Conservation (phyloP, 2,113 vertebrate species). For the Tenrec ecaudatus region DNA sequence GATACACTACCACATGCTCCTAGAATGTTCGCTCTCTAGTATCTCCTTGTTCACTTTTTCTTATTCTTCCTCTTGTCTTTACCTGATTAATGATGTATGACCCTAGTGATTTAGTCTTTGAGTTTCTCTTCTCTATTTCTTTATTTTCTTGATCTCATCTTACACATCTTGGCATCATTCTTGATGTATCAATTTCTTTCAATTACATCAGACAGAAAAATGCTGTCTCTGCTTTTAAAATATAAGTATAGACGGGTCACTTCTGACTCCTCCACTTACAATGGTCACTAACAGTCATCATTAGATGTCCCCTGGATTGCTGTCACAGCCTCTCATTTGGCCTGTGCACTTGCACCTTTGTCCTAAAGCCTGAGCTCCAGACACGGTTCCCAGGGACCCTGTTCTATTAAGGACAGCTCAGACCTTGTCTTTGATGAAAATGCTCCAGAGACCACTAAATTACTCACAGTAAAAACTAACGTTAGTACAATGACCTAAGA, state of each 20-base stretch:
- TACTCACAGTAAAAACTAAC: neutral
- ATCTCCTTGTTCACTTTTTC: neutral
- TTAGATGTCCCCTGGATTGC: neutral
- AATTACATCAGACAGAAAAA: neutral
- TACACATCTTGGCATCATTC: neutral
- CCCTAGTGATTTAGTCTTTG: neutral
- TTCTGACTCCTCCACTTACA: neutral
- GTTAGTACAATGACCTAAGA: neutral
- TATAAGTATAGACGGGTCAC: neutral
- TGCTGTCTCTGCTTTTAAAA: slow-evolving; percentile 7
- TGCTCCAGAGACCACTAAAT: neutral
- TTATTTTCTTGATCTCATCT: neutral
- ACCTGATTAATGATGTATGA: neutral
- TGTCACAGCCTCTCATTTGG: neutral
- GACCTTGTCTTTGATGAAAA: slow-evolving; percentile 5
- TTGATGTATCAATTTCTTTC: slow-evolving; percentile 18
- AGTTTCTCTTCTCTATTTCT: neutral
- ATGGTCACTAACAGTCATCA: neutral
- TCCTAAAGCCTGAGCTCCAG: neutral
- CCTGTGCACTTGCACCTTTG: neutral
- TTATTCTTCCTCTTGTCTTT: neutral
- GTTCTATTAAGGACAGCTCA: neutral
- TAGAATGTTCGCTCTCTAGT: neutral
- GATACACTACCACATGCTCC: neutral
- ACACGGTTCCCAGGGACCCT: neutral